These are phyloP conservation scores for Aporrectodea caliginosa DNA, from an alignment of 1,140 invertebrate genomes.

Conservation along the genomic window DNA sequence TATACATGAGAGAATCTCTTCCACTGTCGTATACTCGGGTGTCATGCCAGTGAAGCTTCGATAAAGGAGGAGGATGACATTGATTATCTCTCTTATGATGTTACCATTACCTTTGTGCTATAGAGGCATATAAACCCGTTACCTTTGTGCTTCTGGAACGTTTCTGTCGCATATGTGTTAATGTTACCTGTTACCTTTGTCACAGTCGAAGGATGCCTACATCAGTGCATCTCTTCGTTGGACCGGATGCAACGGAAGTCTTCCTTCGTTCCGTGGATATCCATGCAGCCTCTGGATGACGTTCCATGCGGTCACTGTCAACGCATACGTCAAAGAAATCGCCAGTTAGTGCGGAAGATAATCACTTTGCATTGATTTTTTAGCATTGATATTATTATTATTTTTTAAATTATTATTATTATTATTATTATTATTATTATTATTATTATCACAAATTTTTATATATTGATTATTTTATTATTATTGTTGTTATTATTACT, in stretches of 20 bases:
- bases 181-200: no score
- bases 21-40: no score
- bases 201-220: conserved; percentile 9
- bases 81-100: no score
- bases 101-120: no score
- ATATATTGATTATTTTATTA: conserved; percentile 38
- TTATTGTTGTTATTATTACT: background rate
- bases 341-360: no score
- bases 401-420: background rate
- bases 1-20: no score
- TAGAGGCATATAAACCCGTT: no score
- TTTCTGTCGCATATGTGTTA: background rate
- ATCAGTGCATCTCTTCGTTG: conserved; percentile 57
- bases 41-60: no score
- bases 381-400: background rate
- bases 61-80: no score
- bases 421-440: background rate
- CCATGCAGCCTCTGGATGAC: conserved; percentile 92
- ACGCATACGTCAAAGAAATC: conserved; percentile 41
- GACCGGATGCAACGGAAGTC: conserved; percentile 78
- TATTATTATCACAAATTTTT: background rate
- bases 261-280: conserved; percentile 63
- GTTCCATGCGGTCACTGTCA: conserved; percentile 88
- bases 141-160: no score
- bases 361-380: background rate